Evolutionary conservation across 2,888 invertebrate genomes (phyloP).

Genomic region (Drosophila borealis): DNA sequence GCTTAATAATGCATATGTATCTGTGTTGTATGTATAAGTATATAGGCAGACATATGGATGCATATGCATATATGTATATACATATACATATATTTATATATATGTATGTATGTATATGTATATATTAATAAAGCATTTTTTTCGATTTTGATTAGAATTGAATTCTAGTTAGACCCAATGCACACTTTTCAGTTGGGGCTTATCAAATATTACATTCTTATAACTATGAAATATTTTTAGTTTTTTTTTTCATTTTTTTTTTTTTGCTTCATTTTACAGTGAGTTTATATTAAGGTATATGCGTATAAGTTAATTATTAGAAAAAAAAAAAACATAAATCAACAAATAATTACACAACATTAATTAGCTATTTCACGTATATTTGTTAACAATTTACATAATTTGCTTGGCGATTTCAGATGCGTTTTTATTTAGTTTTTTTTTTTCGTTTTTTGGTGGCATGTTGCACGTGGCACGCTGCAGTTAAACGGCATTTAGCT

Average conservation of each 20-base stretch:
- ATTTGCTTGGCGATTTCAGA: conserved; percentile 39
- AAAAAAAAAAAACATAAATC: conserved; percentile 29
- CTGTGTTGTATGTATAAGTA: conserved; percentile 11
- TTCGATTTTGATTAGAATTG: conserved; percentile 33
- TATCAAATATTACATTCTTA: conserved; percentile 1
- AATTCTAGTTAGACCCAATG: conserved; percentile 29
- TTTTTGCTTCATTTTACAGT: conserved; percentile 50
- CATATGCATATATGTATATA: conserved; percentile 6
- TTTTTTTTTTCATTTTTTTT: conserved; percentile 6
- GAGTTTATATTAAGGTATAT: conserved; percentile 44
- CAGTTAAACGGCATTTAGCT: conserved; percentile 12
- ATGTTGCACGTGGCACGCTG: conserved; percentile 13
- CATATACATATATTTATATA: conserved; percentile 9
- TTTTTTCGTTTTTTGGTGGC: background rate
- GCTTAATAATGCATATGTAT: conserved; percentile 25
- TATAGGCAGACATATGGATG: background rate
- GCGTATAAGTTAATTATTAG: conserved; percentile 39
- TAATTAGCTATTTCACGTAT: conserved; percentile 67
- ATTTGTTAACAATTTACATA: conserved; percentile 68
- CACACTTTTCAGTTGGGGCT: conserved; percentile 15
- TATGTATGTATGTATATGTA: conserved; percentile 15
- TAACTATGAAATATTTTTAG: conserved; percentile 10
- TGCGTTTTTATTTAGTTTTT: conserved; percentile 7
- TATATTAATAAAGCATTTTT: conserved; percentile 45
- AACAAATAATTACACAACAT: conserved; percentile 57